A percentile compares a stretch with the other conserved stretches of the same genome.
Evolutionary conservation across 2,888 invertebrate species (phyloP).

Genomic region (Masnerella sp.): DNA sequence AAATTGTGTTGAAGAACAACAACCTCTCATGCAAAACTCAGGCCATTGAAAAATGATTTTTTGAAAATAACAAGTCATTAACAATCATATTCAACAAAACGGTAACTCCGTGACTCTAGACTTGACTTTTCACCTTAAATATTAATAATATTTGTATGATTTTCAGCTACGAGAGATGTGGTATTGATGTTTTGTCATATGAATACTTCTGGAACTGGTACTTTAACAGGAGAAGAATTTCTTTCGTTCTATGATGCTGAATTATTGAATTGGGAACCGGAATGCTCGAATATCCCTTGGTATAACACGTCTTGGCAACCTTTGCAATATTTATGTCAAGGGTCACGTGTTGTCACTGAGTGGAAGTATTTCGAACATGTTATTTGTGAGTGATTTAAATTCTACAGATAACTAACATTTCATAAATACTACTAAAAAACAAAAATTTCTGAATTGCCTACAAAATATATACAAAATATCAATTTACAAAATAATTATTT

Average conservation of each 20-base stretch:
- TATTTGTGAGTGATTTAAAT: slow-evolving; percentile 81
- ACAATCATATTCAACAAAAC: no score
- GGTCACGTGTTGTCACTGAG: slow-evolving; percentile 81
- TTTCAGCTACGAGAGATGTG: slow-evolving; percentile 83
- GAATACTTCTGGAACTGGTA: slow-evolving; percentile 84
- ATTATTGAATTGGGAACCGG: slow-evolving; percentile 86
- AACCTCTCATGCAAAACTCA: no score
- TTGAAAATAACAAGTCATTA: no score
- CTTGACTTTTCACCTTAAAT: no score
- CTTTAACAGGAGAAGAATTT: slow-evolving; percentile 86
- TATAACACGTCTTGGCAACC: slow-evolving; percentile 82
- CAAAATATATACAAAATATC: no score
- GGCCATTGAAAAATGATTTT: not conserved
- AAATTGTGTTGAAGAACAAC: no score
- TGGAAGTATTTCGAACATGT: slow-evolving; percentile 87
- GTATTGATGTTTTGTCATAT: slow-evolving; percentile 89
- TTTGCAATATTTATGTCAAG: slow-evolving; percentile 81
- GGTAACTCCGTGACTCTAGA: no score
- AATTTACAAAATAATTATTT: no score
- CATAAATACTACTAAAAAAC: not conserved
- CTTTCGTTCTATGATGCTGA: slow-evolving; percentile 85
- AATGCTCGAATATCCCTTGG: slow-evolving; percentile 85
- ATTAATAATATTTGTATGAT: slow-evolving; percentile 1
- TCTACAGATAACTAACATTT: not conserved
- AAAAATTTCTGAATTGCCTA: no score